These are phyloP conservation scores for Tipula lateralis DNA, from an alignment of 2,888 invertebrate species.

Conservation along the genomic window DNA sequence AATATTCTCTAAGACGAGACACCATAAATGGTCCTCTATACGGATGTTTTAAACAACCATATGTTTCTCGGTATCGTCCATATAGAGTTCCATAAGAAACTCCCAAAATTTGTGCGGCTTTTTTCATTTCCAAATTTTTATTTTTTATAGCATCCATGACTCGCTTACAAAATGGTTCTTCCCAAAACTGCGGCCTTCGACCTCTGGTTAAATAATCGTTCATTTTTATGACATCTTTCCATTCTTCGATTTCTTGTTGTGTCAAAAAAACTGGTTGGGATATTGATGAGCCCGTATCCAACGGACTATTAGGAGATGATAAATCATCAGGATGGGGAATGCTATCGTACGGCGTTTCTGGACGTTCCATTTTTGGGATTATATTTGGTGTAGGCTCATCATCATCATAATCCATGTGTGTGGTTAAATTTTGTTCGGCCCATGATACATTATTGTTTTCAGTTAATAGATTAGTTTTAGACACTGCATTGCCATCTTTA, in stretches of 20 bases:
- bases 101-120: slow-evolving; percentile 81
- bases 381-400: slow-evolving; percentile 29
- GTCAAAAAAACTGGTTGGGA: slow-evolving; percentile 39
- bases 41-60: slow-evolving; percentile 81
- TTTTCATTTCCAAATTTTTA: slow-evolving; percentile 90
- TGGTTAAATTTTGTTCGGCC: slow-evolving; percentile 31
- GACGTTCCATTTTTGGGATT: slow-evolving; percentile 35
- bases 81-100: slow-evolving; percentile 89
- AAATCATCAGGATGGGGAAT: slow-evolving; percentile 33
- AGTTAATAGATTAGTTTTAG: neutral
- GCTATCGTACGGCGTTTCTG: slow-evolving; percentile 34
- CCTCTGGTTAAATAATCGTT: slow-evolving; percentile 82
- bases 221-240: slow-evolving; percentile 71
- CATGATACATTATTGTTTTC: slow-evolving; percentile 31
- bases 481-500: slow-evolving; percentile 26
- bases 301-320: slow-evolving; percentile 31
- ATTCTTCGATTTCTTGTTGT: slow-evolving; percentile 40
- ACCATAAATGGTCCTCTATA: slow-evolving; percentile 49
- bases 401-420: slow-evolving; percentile 30
- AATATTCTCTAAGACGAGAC: slow-evolving; percentile 57
- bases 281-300: slow-evolving; percentile 30
- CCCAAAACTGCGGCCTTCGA: slow-evolving; percentile 86
- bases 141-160: slow-evolving; percentile 86
- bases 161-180: slow-evolving; percentile 81
- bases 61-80: slow-evolving; percentile 82